Evolutionary conservation across 2,797 vertebrate genomes (phyloP), one percentile per base, ranked within the genome.

Genomic region (Takifugu ocellatus): DNA sequence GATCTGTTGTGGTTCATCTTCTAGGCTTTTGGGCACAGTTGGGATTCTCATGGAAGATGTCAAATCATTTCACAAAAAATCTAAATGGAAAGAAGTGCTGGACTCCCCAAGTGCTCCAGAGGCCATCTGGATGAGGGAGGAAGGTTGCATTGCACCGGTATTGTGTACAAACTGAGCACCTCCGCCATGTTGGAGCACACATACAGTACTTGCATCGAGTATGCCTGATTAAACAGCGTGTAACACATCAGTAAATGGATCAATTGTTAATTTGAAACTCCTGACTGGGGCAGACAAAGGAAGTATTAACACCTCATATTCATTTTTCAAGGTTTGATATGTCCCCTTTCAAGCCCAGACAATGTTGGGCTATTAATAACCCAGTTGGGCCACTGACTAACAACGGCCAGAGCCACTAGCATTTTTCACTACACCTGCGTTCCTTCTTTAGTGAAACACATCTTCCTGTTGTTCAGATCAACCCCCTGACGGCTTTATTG

Each of bases 331-430:
- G 39, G 42, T 25, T 68, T 59, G 50, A 17, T 10, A 15, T 54
- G 33, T 54, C 44, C 39, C 62, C 43, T 29, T 49, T 8, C 1
- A n/a, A 26, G 46, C 31, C 55, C 45, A 62, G 53, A 73, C 60
- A 72, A 74, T 69, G 31, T 36, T 21, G 51, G 54, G 51, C 68
- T 73, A 68, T 74, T 74, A 68, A 63, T 77, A 81, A 47, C 49
- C 27, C 31, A 31, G 45, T 62, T 72, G 63, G 42, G 57, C 51
- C n/a, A 54, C 47, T 73, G 66, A 75, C 54, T 74, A 66, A 78
- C 68, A 78, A 61, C 72, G 74, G 75, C 75, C 67, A 75, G 17
- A 62, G 44, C 49, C 60, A 57, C 47, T 63, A 49, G 50, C 63
- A 54, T 51, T 70, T 62, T 69, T 66, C 21, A 58, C 17, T 42